Evolutionary conservation across 2,797 vertebrate species (phyloP).

Genomic region (Setipinna tenuifilis): DNA sequence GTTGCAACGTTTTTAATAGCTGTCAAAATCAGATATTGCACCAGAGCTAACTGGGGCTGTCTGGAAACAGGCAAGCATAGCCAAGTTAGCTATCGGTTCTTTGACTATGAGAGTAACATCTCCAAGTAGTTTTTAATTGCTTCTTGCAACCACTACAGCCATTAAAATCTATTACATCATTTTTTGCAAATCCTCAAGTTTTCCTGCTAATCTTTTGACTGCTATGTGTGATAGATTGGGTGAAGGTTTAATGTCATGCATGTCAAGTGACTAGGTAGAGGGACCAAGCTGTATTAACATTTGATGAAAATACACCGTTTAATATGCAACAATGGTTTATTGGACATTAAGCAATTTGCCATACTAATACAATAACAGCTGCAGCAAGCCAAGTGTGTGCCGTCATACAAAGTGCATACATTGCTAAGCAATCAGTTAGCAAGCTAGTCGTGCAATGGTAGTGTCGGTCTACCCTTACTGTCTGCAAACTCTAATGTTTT

Average conservation of each 20-base stretch:
- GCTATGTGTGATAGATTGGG: neutral
- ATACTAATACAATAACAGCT: neutral
- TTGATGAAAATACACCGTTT: neutral
- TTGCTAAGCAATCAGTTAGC: constrained; percentile 20
- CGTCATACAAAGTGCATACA: constrained; percentile 9
- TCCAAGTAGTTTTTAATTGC: neutral
- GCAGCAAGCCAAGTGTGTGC: neutral
- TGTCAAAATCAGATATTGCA: constrained; percentile 18
- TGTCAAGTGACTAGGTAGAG: neutral
- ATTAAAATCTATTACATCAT: neutral
- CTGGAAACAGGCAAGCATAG: neutral
- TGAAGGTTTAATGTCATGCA: neutral
- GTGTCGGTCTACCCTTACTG: neutral
- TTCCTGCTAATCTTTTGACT: neutral
- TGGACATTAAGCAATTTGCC: neutral
- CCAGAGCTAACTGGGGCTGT: neutral
- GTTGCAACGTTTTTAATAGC: neutral
- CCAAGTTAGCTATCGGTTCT: constrained; percentile 1
- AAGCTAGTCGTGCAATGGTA: neutral
- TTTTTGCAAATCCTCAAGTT: neutral
- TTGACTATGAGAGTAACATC: neutral
- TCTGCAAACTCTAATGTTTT: neutral
- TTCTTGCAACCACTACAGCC: neutral
- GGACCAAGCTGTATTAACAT: neutral
- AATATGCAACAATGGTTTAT: neutral